phyloP scores from a whole-genome alignment of 2,113 vertebrate genomes.

The Ictalurus furcatus region DNA sequence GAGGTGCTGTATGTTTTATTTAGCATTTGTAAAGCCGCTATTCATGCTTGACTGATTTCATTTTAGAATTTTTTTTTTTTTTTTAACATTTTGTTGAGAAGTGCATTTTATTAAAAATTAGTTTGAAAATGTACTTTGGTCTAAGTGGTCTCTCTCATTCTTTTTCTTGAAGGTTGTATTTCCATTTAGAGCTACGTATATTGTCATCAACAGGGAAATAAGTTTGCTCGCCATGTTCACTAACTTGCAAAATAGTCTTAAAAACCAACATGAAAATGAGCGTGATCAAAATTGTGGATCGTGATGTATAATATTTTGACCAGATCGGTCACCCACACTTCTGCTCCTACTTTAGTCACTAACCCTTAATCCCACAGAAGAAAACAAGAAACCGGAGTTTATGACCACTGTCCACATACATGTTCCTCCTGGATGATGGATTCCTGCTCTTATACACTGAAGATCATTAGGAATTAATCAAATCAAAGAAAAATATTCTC shows the following conservation, averaged over 20 bases:
- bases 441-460: not conserved
- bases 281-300: too few relatives aligned
- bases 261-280: not conserved
- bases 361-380: not conserved
- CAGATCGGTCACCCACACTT: not conserved
- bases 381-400: not conserved
- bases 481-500: not conserved
- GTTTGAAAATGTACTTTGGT: not conserved
- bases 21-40: not conserved
- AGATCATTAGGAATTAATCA: not conserved
- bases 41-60: not conserved
- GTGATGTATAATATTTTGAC: not conserved
- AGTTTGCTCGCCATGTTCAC: not conserved
- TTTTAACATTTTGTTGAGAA: not conserved
- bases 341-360: not conserved
- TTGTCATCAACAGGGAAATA: not conserved
- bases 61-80: not conserved
- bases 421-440: not conserved
- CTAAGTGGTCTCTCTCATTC: not conserved
- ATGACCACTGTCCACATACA: not conserved
- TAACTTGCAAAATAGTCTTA: not conserved
- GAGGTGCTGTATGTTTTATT: not conserved
- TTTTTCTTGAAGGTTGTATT: not conserved
- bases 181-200: not conserved
- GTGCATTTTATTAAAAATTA: not conserved